Evolutionary conservation across 2,113 vertebrate species (phyloP).

Genomic region (Cephalopterus ornatus): DNA sequence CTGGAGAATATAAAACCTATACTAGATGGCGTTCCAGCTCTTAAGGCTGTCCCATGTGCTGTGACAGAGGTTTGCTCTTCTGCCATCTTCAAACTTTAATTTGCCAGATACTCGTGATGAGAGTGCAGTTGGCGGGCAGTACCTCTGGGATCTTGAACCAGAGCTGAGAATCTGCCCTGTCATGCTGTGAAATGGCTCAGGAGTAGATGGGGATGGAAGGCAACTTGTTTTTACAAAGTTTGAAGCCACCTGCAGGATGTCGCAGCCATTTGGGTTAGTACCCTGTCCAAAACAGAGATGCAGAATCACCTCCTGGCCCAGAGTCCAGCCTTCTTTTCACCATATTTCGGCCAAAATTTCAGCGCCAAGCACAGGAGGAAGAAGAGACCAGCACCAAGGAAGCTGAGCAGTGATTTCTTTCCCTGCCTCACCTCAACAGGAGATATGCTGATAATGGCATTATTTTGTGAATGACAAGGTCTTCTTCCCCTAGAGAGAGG

Average conservation of each 20-base stretch:
- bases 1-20: not conserved
- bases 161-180: not conserved
- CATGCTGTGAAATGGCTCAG: not conserved
- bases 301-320: not conserved
- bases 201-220: not conserved
- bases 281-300: not conserved
- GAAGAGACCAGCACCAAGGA: not conserved
- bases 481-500: not conserved
- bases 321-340: not conserved
- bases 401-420: not conserved
- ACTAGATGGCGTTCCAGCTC: not conserved
- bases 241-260: not conserved
- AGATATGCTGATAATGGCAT: not conserved
- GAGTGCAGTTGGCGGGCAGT: not conserved
- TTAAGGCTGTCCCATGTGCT: not conserved
- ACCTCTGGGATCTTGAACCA: not conserved
- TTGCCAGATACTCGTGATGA: not conserved
- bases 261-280: not conserved
- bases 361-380: not conserved
- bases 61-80: not conserved
- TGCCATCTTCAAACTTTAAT: not conserved
- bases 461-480: slow-evolving; percentile 29
- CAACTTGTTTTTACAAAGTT: not conserved
- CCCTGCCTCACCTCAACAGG: not conserved
- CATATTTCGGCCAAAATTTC: not conserved